phyloP scores from a whole-genome alignment of 2,113 vertebrate species.

The Colaptes auratus region DNA sequence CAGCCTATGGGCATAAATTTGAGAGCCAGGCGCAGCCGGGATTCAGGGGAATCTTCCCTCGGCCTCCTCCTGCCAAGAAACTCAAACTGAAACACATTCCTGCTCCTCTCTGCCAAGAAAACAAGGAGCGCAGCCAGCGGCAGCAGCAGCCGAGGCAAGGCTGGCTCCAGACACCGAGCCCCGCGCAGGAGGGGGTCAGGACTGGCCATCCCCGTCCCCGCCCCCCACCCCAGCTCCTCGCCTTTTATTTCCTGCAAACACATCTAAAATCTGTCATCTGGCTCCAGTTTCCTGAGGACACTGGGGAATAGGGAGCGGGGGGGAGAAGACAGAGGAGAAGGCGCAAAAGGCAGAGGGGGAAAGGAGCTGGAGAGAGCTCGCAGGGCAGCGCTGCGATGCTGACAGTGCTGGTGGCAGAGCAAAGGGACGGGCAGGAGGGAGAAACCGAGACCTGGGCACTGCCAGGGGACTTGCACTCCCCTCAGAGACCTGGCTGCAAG shows the following conservation, averaged over 20 bases:
- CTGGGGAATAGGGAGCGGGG: background rate
- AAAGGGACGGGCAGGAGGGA: no score
- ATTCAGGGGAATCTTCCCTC: conserved; percentile 61
- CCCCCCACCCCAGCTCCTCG: background rate
- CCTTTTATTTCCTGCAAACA: conserved; percentile 52
- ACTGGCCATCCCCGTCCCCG: background rate
- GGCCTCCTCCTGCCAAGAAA: conserved; percentile 68
- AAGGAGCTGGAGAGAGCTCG: accelerated
- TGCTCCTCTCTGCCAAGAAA: conserved; percentile 67
- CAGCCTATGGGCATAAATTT: conserved; percentile 74
- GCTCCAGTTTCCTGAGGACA: conserved; percentile 52
- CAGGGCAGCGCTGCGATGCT: accelerated
- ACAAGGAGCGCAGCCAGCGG: conserved; percentile 56
- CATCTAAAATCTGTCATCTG: conserved; percentile 42
- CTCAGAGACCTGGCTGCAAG: background rate
- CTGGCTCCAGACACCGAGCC: conserved; percentile 29
- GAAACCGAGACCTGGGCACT: background rate
- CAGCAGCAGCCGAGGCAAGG: conserved; percentile 9
- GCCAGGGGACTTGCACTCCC: accelerated
- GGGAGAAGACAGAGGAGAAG: background rate
- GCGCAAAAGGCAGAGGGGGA: background rate
- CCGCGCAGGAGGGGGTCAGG: background rate
- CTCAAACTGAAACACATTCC: conserved; percentile 75
- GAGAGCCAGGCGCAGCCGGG: conserved; percentile 65
- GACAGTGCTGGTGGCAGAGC: accelerated